A percentile compares a stretch with the other conserved stretches of the same genome.
Evolutionary conservation across 2,113 vertebrate species (phyloP).

Genomic region (Opisthocomus hoazin): DNA sequence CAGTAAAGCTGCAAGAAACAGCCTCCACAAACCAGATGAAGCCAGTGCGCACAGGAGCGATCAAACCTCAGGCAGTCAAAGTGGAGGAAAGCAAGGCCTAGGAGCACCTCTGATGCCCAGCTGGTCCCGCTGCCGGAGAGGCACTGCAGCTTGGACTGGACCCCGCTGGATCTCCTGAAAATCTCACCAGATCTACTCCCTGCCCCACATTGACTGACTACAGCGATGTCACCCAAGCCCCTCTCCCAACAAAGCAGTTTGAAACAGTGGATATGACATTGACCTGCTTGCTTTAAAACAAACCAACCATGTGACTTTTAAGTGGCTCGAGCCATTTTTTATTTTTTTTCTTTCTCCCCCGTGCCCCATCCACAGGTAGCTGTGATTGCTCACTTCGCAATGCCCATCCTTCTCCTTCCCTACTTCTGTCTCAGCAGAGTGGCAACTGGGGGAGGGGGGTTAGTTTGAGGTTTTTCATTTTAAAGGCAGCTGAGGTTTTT

Average conservation of each 20-base stretch:
- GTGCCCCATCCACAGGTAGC: not conserved
- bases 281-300: slow-evolving; percentile 71
- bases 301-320: slow-evolving; percentile 54
- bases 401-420: slow-evolving; percentile 6
- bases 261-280: slow-evolving; percentile 61
- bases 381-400: not conserved
- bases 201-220: slow-evolving; percentile 21
- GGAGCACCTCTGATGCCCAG: not conserved
- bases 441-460: slow-evolving; percentile 24
- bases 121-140: slow-evolving; percentile 13
- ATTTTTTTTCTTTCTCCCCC: not conserved
- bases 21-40: slow-evolving; percentile 79
- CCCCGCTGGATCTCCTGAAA: slow-evolving; percentile 16
- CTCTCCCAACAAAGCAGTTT: slow-evolving; percentile 53
- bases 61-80: slow-evolving; percentile 90
- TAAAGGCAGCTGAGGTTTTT: slow-evolving; percentile 74
- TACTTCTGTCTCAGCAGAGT: slow-evolving; percentile 18
- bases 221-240: slow-evolving; percentile 7
- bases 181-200: not conserved
- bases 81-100: slow-evolving; percentile 92
- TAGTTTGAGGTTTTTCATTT: slow-evolving; percentile 64
- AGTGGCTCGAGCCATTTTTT: slow-evolving; percentile 42
- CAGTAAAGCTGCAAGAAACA: slow-evolving; percentile 85
- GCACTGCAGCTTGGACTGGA: slow-evolving; percentile 16
- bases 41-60: slow-evolving; percentile 85